These are phyloP conservation scores for Ptychobarbus kaznakovi DNA, from an alignment of 2,797 vertebrate species.

Conservation along the genomic window DNA sequence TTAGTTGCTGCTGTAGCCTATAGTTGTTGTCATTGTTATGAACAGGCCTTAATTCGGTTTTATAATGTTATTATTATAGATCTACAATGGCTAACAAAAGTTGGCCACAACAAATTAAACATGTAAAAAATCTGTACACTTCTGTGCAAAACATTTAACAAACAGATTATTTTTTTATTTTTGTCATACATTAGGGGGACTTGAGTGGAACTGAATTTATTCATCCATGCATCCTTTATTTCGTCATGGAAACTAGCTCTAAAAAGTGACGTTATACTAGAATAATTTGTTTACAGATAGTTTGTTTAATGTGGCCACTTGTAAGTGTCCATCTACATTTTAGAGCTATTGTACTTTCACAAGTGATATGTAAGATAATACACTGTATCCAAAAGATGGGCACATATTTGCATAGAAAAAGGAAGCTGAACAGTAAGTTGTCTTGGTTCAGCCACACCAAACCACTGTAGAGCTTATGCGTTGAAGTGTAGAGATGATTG, in stretches of 20 bases:
- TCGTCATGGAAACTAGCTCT: neutral
- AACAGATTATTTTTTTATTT: neutral
- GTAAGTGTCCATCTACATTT: neutral
- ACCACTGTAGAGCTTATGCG: neutral
- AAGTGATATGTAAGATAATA: neutral
- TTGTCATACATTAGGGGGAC: neutral
- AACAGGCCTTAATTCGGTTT: neutral
- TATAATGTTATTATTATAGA: neutral
- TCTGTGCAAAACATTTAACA: neutral
- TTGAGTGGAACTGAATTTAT: neutral
- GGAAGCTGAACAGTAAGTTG: neutral
- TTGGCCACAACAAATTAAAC: neutral
- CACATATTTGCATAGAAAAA: slow-evolving; percentile 1
- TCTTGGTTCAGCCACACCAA: slow-evolving; percentile 4
- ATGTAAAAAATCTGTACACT: neutral
- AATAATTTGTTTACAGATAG: neutral
- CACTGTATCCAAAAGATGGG: neutral
- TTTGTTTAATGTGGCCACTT: neutral
- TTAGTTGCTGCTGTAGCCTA: neutral
- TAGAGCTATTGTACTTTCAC: neutral
- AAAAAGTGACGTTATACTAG: neutral
- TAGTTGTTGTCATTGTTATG: neutral
- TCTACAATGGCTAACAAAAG: neutral
- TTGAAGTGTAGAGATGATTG: neutral
- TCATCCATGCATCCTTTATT: neutral